Evolutionary conservation across 2,888 invertebrate genomes (phyloP).

Genomic region (Pammene aurita): DNA sequence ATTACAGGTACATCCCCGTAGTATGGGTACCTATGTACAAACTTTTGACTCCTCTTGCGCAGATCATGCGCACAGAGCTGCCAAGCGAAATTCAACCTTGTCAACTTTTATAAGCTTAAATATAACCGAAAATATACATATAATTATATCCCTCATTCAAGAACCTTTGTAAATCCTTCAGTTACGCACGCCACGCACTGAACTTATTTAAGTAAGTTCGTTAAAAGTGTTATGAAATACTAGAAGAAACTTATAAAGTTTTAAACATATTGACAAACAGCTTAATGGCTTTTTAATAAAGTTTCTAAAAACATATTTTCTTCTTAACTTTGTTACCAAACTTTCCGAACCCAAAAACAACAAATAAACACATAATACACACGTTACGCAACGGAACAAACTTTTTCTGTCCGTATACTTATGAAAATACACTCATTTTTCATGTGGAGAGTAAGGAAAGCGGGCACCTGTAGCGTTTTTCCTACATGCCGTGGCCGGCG

Average conservation of each 20-base stretch:
- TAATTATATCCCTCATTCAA: background rate
- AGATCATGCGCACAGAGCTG: slow-evolving; percentile 68
- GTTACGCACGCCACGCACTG: background rate
- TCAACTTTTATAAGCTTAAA: slow-evolving; percentile 59
- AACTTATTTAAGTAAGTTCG: background rate
- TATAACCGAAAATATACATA: slow-evolving; percentile 39
- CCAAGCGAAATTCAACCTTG: slow-evolving; percentile 56
- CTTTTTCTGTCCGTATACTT: slow-evolving; percentile 54
- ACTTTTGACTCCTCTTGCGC: slow-evolving; percentile 68
- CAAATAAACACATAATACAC: slow-evolving; percentile 25
- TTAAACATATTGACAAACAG: background rate
- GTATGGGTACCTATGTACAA: slow-evolving; percentile 50
- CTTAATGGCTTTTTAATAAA: slow-evolving; percentile 41
- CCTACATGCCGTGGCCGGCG: slow-evolving; percentile 51
- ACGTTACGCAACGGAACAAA: slow-evolving; percentile 44
- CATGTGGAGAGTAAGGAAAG: slow-evolving; percentile 56
- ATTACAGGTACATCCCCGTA: slow-evolving; percentile 49
- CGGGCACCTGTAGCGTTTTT: slow-evolving; percentile 71
- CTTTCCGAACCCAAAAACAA: slow-evolving; percentile 12
- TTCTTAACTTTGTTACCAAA: slow-evolving; percentile 15
- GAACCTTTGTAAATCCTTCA: background rate
- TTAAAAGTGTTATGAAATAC: background rate
- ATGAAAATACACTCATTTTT: slow-evolving; percentile 67
- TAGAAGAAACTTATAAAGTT: background rate
- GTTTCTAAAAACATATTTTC: slow-evolving; percentile 46